Percentiles rank a stretch among this genome's conserved stretches.
phyloP scores from a whole-genome alignment of 2,797 vertebrate species.

The Pelodytes ibericus region DNA sequence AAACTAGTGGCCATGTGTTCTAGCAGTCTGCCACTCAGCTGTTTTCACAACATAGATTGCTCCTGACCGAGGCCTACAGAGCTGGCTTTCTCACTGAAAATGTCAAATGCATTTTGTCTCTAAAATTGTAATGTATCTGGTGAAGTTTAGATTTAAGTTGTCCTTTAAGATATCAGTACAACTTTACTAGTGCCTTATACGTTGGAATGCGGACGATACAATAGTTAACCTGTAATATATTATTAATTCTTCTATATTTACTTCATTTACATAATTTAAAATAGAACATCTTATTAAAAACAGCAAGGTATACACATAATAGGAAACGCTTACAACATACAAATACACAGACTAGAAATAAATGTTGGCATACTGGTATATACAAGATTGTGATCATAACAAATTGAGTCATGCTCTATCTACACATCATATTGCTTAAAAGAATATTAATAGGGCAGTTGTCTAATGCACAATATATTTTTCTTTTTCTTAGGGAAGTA shows the following conservation, averaged over 20 bases:
- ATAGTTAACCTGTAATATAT: constrained; percentile 92
- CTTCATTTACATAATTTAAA: constrained; percentile 99
- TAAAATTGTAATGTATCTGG: constrained; percentile 72
- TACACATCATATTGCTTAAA: constrained; percentile 99
- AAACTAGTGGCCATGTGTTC: constrained; percentile 63
- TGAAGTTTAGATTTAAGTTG: constrained; percentile 85
- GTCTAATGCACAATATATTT: constrained; percentile 59
- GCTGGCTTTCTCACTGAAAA: constrained; percentile 62
- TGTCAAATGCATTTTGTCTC: constrained; percentile 59
- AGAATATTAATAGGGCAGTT: constrained; percentile 89
- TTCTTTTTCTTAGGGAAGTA: constrained; percentile 63
- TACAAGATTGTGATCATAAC: constrained; percentile 98
- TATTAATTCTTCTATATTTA: constrained; percentile 90
- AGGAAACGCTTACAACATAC: constrained; percentile 99
- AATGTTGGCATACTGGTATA: constrained; percentile 96
- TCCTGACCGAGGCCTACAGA: constrained; percentile 70
- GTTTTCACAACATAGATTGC: constrained; percentile 70
- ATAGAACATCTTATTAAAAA: constrained; percentile 99
- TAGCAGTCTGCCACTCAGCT: constrained; percentile 66
- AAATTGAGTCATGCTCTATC: constrained; percentile 99
- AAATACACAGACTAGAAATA: constrained; percentile 99
- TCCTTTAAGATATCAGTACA: constrained; percentile 90
- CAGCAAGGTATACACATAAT: constrained; percentile 99
- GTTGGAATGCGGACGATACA: constrained; percentile 95
- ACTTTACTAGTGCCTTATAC: constrained; percentile 85